Conservation (phyloP, 1,140 invertebrate species). For the Euglossa dilemma region DNA sequence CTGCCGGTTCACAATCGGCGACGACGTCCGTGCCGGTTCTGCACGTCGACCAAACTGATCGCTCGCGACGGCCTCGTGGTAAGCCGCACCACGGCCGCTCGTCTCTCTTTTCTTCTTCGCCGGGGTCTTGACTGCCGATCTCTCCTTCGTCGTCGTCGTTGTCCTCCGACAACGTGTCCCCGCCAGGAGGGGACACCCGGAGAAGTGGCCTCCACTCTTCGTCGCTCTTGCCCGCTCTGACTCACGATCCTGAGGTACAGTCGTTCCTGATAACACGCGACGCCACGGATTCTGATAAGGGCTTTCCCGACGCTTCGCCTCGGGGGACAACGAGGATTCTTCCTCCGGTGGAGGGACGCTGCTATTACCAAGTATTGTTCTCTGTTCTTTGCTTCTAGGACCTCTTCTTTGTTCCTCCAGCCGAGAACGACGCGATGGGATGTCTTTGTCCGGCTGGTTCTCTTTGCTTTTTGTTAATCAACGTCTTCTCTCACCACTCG, state of each 20-base stretch:
- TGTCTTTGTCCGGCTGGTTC: too few species aligned
- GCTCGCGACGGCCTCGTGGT: conserved; percentile 71
- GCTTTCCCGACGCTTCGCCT: not conserved
- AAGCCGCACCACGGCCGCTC: conserved; percentile 70
- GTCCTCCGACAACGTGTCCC: conserved; percentile 30
- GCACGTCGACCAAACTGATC: conserved; percentile 77
- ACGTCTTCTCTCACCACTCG: too few species aligned
- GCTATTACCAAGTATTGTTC: not conserved
- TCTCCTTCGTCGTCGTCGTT: conserved; percentile 32
- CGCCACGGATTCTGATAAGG: not conserved
- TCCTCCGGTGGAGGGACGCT: not conserved
- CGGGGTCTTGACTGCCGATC: conserved; percentile 49
- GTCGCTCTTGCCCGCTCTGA: conserved; percentile 51
- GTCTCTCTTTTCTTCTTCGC: conserved; percentile 73
- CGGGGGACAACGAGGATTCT: not conserved
- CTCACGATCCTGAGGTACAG: conserved; percentile 53
- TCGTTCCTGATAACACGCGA: conserved; percentile 20
- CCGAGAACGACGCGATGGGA: too few species aligned
- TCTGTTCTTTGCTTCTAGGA: not conserved
- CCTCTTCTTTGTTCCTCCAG: too few species aligned
- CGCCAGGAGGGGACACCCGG: conserved; percentile 63
- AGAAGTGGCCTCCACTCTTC: conserved; percentile 63
- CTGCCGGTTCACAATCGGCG: conserved; percentile 55
- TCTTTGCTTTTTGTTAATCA: too few species aligned
- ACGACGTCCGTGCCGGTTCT: conserved; percentile 71